phyloP scores from a whole-genome alignment of 2,797 vertebrate genomes.

The Tadarida brasiliensis region DNA sequence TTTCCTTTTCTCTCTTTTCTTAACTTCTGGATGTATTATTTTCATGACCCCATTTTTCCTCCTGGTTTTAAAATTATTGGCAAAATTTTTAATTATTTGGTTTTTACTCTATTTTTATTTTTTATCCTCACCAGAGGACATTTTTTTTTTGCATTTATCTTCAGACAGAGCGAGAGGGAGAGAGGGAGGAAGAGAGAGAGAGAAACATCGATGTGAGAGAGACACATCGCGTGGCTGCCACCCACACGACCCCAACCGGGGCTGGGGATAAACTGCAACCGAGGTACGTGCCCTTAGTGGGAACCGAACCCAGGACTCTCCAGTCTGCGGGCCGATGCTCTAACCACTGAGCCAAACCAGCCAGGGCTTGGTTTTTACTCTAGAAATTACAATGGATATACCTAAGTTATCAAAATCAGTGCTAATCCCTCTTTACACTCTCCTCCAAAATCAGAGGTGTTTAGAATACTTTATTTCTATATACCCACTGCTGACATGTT shows the following conservation, averaged over 20 bases:
- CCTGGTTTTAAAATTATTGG: slow-evolving; percentile 49
- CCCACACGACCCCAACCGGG: no score
- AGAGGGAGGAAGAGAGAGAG: no score
- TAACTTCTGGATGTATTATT: background rate
- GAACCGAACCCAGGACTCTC: no score
- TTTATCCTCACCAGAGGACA: no score
- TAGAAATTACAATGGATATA: background rate
- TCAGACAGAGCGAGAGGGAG: no score
- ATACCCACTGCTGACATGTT: background rate
- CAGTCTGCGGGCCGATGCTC: no score
- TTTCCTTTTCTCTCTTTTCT: background rate
- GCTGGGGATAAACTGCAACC: no score
- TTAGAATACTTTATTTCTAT: background rate
- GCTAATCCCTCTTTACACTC: background rate
- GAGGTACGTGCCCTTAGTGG: no score
- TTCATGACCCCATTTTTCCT: background rate
- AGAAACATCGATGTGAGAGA: no score
- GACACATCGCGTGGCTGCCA: no score
- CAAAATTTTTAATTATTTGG: background rate
- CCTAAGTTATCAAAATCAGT: background rate
- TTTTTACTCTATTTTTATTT: background rate
- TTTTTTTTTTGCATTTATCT: no score
- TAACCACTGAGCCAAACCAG: no score
- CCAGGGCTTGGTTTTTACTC: background rate
- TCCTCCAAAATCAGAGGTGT: background rate